phyloP scores from a whole-genome alignment of 23 tunicate species.

The Halocynthia aurantium region DNA sequence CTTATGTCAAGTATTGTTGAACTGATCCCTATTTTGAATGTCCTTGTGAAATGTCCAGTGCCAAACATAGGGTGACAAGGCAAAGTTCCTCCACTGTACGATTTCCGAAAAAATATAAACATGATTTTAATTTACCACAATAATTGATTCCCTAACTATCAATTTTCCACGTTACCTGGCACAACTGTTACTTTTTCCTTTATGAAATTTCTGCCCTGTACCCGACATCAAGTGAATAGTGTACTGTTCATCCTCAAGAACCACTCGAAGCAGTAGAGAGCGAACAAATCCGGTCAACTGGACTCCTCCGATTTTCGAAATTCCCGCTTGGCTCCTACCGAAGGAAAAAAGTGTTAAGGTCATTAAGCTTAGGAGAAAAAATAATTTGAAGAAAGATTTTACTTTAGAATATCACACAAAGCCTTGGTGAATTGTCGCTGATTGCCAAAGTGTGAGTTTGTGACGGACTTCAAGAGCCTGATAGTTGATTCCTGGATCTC shows the following conservation, averaged over 20 bases:
- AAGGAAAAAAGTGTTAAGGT: not conserved
- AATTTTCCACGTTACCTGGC: not conserved
- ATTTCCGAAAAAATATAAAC: too few relatives aligned
- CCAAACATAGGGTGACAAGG: conserved; percentile 2
- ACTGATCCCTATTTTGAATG: not conserved
- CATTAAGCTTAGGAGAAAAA: not conserved
- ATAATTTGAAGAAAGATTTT: not conserved
- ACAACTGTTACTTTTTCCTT: not conserved
- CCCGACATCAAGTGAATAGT: conserved; percentile 1
- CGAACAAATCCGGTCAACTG: conserved; percentile 11
- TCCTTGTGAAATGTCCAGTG: conserved; percentile 4
- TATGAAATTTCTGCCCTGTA: not conserved
- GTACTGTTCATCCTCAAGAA: conserved; percentile 13
- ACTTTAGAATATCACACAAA: conserved; percentile 14
- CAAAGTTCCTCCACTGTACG: not conserved
- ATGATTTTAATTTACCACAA: too few relatives aligned
- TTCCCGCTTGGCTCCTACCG: not conserved
- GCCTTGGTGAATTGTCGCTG: conserved; percentile 6
- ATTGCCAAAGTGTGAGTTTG: conserved; percentile 5
- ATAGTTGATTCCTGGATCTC: conserved; percentile 22
- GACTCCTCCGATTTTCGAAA: not conserved
- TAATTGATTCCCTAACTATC: not conserved
- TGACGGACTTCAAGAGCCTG: conserved; percentile 5
- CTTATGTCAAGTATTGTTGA: not conserved
- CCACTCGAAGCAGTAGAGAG: conserved; percentile 19